Evolutionary conservation across 2,888 invertebrate genomes (phyloP).

Genomic region (Synanthedon tipuliformis): DNA sequence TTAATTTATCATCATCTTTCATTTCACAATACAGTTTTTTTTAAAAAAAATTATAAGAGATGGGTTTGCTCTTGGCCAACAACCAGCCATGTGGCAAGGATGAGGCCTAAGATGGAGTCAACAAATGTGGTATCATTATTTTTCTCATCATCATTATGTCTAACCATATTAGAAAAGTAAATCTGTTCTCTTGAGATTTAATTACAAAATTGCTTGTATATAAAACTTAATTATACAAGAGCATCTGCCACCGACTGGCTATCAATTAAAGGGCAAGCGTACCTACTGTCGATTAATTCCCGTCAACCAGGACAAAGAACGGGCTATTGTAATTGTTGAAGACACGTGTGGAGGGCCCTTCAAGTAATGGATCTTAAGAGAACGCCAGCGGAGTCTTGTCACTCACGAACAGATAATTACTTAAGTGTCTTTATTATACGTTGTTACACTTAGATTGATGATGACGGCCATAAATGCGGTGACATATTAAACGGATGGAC

Average conservation of each 20-base stretch:
- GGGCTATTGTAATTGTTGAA: conserved; percentile 30
- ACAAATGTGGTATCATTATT: too few relatives aligned
- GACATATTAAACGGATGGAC: neutral
- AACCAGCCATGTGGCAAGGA: too few relatives aligned
- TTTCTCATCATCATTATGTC: too few relatives aligned
- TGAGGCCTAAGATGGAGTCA: too few relatives aligned
- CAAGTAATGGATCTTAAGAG: conserved; percentile 39
- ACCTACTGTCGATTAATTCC: conserved; percentile 48
- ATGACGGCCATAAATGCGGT: neutral
- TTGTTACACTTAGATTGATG: conserved; percentile 9
- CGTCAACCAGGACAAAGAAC: conserved; percentile 35
- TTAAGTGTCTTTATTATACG: conserved; percentile 13
- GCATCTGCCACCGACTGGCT: conserved; percentile 4
- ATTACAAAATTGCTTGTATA: too few relatives aligned
- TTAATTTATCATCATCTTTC: too few relatives aligned
- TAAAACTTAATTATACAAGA: too few relatives aligned
- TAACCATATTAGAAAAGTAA: too few relatives aligned
- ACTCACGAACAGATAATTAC: conserved; percentile 18
- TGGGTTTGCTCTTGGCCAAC: too few relatives aligned
- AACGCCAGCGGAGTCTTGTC: conserved; percentile 7
- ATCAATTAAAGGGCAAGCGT: conserved; percentile 20
- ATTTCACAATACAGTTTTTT: too few relatives aligned
- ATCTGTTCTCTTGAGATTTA: too few relatives aligned
- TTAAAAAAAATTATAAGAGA: too few relatives aligned
- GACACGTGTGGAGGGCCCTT: conserved; percentile 32